Percentiles rank a stretch among this genome's conserved stretches.
phyloP scores from a whole-genome alignment of 1,140 invertebrate genomes.

The Thaumetopoea pityocampa region DNA sequence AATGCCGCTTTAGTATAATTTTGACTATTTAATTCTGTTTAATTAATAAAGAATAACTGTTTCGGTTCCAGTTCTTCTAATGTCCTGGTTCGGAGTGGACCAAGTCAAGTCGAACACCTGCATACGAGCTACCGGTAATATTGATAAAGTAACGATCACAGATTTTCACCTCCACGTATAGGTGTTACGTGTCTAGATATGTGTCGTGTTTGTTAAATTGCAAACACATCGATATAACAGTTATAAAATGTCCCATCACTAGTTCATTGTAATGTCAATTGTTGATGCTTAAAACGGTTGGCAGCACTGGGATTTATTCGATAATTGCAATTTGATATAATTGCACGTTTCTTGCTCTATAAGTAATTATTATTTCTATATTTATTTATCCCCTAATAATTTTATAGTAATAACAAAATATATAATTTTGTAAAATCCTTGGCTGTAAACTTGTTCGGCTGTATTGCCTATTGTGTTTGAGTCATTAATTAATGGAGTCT shows the following conservation, averaged over 20 bases:
- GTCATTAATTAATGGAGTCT: too few species aligned
- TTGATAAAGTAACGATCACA: neutral
- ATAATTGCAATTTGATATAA: neutral
- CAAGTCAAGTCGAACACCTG: conserved; percentile 67
- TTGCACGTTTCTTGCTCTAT: too few species aligned
- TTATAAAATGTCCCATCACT: conserved; percentile 16
- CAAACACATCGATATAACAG: conserved; percentile 34
- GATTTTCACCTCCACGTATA: conserved; percentile 9
- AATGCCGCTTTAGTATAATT: too few species aligned
- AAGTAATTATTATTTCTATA: too few species aligned
- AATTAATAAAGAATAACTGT: too few species aligned
- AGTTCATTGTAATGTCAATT: neutral
- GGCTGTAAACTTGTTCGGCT: too few species aligned
- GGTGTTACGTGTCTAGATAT: conserved; percentile 14
- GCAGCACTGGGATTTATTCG: neutral
- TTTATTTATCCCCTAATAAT: too few species aligned
- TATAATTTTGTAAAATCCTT: too few species aligned
- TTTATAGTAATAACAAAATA: too few species aligned
- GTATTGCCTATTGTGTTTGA: too few species aligned
- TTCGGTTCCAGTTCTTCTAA: conserved; percentile 69
- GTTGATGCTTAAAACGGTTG: neutral
- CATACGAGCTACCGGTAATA: conserved; percentile 69
- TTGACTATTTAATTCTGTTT: too few species aligned
- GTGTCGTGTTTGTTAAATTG: conserved; percentile 21
- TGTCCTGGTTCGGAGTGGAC: conserved; percentile 70